Percentiles rank a stretch among this genome's conserved stretches.
Conservation (phyloP, 2,113 vertebrate genomes). For the Aegithalos caudatus region DNA sequence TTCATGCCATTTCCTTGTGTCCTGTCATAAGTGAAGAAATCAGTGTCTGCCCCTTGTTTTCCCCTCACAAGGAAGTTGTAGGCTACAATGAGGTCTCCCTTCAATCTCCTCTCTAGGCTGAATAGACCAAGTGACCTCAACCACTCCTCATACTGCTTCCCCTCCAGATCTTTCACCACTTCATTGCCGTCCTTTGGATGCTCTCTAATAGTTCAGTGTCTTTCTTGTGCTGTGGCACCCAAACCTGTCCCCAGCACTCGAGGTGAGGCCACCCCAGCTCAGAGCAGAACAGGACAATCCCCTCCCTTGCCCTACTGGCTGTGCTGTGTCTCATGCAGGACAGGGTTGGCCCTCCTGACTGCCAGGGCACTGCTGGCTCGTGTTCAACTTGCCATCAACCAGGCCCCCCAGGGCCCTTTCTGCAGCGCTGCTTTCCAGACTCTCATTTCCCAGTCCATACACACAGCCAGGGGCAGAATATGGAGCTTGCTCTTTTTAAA, state of each 20-base stretch:
- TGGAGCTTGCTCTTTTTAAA: not conserved
- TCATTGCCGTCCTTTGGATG: not conserved
- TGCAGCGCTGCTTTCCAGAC: accelerated
- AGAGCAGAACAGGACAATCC: not conserved
- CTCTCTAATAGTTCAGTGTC: not conserved
- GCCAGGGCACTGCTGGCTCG: not conserved
- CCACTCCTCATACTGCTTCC: accelerated
- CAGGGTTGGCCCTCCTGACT: not conserved
- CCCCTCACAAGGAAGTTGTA: not conserved
- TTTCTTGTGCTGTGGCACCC: accelerated
- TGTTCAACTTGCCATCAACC: accelerated
- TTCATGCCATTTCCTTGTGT: not conserved
- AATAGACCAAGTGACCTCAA: not conserved
- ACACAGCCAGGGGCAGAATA: not conserved
- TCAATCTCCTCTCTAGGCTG: not conserved
- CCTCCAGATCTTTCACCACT: not conserved
- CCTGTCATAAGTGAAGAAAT: not conserved
- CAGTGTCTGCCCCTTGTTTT: not conserved
- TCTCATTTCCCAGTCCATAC: not conserved
- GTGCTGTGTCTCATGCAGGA: not conserved
- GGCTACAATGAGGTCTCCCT: not conserved
- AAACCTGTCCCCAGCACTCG: accelerated
- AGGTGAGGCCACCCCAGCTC: accelerated
- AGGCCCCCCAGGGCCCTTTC: accelerated
- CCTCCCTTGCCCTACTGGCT: accelerated